phyloP scores from a whole-genome alignment of 2,888 invertebrate species.

The Chirona hameri region DNA sequence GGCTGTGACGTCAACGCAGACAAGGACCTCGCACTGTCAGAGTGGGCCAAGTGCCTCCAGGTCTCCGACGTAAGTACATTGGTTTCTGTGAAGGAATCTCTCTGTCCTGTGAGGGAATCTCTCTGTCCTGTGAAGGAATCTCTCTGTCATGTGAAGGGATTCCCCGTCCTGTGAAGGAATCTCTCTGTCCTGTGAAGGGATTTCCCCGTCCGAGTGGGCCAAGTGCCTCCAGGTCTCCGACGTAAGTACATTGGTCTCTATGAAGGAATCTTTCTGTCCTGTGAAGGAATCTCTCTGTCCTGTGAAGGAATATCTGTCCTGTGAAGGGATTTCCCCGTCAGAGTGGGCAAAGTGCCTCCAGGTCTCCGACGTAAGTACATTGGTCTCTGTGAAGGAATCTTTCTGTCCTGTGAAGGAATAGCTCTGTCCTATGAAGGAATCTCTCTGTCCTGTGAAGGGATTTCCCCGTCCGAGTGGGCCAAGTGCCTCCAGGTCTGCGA shows the following conservation, averaged over 20 bases:
- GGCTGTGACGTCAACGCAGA: conserved; percentile 83
- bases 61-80: conserved; percentile 48
- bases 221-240: conserved; percentile 58
- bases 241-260: conserved; percentile 31
- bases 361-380: conserved; percentile 49
- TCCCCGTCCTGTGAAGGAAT: background rate
- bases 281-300: background rate
- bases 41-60: conserved; percentile 78
- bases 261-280: background rate
- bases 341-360: conserved; percentile 79
- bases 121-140: background rate
- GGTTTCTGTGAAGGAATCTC: background rate
- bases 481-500: too few relatives aligned
- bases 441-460: too few relatives aligned
- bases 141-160: background rate
- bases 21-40: conserved; percentile 82
- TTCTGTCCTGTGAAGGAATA: background rate
- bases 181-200: background rate
- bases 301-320: background rate
- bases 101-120: background rate
- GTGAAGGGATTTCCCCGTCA: conserved; percentile 43
- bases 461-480: too few relatives aligned
- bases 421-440: background rate
- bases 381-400: background rate
- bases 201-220: too few relatives aligned